Evolutionary conservation across 2,797 vertebrate genomes (phyloP).

Genomic region (Melanotaenia maccullochi): DNA sequence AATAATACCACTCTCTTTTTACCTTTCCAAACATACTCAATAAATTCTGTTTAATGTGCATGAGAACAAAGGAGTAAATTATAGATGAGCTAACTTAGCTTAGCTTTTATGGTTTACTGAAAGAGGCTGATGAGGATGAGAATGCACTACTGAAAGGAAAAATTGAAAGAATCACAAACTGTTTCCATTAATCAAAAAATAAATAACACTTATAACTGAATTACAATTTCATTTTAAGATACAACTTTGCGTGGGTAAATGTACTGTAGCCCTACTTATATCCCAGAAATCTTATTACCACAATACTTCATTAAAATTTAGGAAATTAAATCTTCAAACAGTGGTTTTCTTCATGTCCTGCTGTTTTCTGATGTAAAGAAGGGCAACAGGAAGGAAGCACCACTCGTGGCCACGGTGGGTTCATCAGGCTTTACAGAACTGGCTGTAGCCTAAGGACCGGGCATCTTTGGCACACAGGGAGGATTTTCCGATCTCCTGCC

Average conservation of each 20-base stretch:
- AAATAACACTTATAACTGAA: neutral
- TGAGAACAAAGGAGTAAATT: too few relatives aligned
- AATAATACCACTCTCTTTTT: too few relatives aligned
- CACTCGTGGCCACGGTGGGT: conserved; percentile 26
- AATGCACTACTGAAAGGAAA: too few relatives aligned
- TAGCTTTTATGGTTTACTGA: neutral
- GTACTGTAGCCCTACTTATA: neutral
- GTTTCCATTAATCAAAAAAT: neutral
- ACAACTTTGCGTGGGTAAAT: neutral
- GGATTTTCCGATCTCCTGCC: conserved; percentile 83
- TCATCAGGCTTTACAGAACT: conserved; percentile 43
- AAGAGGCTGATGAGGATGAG: neutral
- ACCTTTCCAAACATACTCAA: too few relatives aligned
- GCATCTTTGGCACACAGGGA: conserved; percentile 72
- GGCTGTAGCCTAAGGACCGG: conserved; percentile 64
- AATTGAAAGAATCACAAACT: neutral
- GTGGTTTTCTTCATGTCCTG: neutral
- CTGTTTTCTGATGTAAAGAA: conserved; percentile 33
- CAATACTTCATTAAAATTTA: neutral
- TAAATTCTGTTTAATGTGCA: too few relatives aligned
- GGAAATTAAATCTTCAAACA: neutral
- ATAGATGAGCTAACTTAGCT: neutral
- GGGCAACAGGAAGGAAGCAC: conserved; percentile 54
- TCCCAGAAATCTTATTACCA: neutral
- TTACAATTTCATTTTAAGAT: neutral